These are phyloP conservation scores for Sciurus vulgaris DNA, from an alignment of 2,797 vertebrate genomes.

Conservation along the genomic window DNA sequence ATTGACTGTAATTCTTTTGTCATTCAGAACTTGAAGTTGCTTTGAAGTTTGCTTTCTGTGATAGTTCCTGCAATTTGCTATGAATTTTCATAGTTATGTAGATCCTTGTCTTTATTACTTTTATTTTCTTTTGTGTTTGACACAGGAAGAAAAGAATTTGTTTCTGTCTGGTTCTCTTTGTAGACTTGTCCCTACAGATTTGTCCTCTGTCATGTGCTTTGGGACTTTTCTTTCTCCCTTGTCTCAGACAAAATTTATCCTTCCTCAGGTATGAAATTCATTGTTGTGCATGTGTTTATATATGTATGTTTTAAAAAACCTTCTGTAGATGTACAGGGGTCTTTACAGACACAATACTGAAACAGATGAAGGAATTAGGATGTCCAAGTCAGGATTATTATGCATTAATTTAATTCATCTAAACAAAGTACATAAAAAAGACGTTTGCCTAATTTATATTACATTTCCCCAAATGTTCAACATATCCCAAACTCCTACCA, in stretches of 20 bases:
- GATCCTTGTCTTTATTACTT: neutral
- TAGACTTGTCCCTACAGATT: neutral
- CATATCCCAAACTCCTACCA: neutral
- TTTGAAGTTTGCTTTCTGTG: constrained; percentile 27
- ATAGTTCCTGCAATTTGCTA: constrained; percentile 16
- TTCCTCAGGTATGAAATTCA: neutral
- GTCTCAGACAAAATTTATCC: neutral
- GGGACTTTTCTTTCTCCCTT: neutral
- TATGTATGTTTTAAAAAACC: neutral
- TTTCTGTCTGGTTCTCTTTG: neutral
- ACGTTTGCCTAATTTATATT: neutral
- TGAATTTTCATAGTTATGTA: neutral
- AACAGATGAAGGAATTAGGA: neutral
- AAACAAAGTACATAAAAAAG: neutral
- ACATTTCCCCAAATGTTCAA: neutral
- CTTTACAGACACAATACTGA: neutral
- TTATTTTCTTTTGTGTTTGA: neutral
- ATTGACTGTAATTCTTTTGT: neutral
- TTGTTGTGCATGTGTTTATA: neutral
- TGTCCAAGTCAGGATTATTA: neutral
- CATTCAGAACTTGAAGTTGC: constrained; percentile 35
- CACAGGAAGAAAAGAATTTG: neutral
- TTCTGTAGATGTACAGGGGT: neutral
- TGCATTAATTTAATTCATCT: neutral
- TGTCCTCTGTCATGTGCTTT: neutral